These are phyloP conservation scores for Antheraea assamensis DNA, from an alignment of 2,888 invertebrate genomes.

Conservation along the genomic window DNA sequence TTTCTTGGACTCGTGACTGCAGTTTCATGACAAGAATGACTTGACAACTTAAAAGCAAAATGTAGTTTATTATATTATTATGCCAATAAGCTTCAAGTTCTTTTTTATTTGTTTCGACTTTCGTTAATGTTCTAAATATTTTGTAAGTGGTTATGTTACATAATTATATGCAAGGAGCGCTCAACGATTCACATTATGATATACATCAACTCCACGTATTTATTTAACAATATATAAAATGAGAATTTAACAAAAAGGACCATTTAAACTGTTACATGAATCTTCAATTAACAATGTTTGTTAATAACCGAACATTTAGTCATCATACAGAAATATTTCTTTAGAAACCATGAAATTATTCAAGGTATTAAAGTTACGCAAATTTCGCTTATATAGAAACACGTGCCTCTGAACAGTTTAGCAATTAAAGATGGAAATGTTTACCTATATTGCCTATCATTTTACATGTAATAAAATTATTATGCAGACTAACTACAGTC, in stretches of 20 bases:
- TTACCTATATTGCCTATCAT: conserved; percentile 10
- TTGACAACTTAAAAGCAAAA: not conserved
- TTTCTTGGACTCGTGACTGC: not conserved
- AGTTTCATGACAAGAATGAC: not conserved
- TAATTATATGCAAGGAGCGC: not conserved
- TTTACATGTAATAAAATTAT: conserved; percentile 15
- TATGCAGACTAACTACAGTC: conserved; percentile 4
- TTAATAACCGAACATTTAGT: not conserved
- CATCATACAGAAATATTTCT: not conserved
- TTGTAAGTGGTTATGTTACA: not conserved
- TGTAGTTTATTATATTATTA: not conserved
- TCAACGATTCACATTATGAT: not conserved
- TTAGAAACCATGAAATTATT: conserved; percentile 1
- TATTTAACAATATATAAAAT: not conserved
- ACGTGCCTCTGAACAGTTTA: conserved; percentile 8
- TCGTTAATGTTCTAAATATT: not conserved
- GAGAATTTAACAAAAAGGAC: not conserved
- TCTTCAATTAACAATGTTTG: not conserved
- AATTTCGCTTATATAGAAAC: conserved; percentile 8
- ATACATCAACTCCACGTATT: not conserved
- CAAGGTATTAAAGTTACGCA: conserved; percentile 9
- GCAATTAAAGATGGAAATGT: conserved; percentile 10
- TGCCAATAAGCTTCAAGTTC: conserved; percentile 20
- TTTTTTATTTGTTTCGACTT: not conserved
- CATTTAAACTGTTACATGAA: conserved; percentile 19